These are phyloP conservation scores for Girardia tigrina DNA, from an alignment of 2,888 invertebrate genomes.

Conservation along the genomic window DNA sequence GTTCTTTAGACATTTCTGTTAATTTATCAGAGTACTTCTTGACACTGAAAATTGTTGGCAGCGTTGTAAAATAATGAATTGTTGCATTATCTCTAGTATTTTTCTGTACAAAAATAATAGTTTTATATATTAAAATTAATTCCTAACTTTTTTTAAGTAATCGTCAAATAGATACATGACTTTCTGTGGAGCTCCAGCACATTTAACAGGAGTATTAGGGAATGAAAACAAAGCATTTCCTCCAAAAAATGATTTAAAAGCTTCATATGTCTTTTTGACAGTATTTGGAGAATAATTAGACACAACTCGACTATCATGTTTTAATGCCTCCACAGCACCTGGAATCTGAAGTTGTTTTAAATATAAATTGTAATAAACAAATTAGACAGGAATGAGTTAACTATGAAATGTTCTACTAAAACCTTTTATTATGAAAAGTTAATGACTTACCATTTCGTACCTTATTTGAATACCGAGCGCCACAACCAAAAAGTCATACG, in stretches of 20 bases:
- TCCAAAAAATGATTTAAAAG: slow-evolving; percentile 59
- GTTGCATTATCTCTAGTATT: slow-evolving; percentile 62
- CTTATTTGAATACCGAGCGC: slow-evolving; percentile 68
- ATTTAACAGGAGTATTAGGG: slow-evolving; percentile 78
- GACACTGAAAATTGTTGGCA: slow-evolving; percentile 78
- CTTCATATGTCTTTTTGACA: slow-evolving; percentile 64
- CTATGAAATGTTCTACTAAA: no score
- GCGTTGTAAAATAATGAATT: slow-evolving; percentile 68
- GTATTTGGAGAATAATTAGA: slow-evolving; percentile 73
- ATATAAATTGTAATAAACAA: no score
- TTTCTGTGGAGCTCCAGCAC: slow-evolving; percentile 95
- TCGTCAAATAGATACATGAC: slow-evolving; percentile 79
- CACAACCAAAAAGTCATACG: slow-evolving; percentile 71
- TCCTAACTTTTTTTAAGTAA: slow-evolving; percentile 59
- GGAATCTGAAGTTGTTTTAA: slow-evolving; percentile 72
- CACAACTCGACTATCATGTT: slow-evolving; percentile 60
- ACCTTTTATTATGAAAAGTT: no score
- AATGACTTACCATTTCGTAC: slow-evolving; percentile 66
- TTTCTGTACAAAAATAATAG: slow-evolving; percentile 54
- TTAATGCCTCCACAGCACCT: slow-evolving; percentile 66
- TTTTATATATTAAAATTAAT: no score
- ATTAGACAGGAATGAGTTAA: no score
- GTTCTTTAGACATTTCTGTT: slow-evolving; percentile 47
- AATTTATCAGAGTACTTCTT: slow-evolving; percentile 77
- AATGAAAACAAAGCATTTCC: slow-evolving; percentile 83